Conservation (phyloP, 2,888 invertebrate genomes). For the Dryobota labecula region DNA sequence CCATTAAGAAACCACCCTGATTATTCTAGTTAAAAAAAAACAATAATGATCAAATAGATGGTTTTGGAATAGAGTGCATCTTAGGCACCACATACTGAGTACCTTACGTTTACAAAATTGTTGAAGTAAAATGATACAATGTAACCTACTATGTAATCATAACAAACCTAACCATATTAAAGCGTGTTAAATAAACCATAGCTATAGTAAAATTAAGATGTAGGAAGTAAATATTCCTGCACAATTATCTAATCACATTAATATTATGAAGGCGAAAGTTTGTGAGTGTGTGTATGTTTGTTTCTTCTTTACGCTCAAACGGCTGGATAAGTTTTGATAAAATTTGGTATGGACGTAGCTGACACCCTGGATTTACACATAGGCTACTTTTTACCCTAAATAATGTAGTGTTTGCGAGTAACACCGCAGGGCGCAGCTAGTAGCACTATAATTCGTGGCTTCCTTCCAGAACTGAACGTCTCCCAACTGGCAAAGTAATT, state of each 20-base stretch:
- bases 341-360: too few species aligned
- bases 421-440: too few species aligned
- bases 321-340: too few species aligned
- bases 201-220: background rate
- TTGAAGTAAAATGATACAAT: background rate
- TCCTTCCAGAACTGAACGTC: background rate
- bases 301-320: too few species aligned
- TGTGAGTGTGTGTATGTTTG: too few species aligned
- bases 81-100: background rate
- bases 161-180: background rate
- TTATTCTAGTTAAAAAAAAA: too few species aligned
- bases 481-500: slow-evolving; percentile 18
- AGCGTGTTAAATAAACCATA: background rate
- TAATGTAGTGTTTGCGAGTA: too few species aligned
- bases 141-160: background rate
- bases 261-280: too few species aligned
- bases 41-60: too few species aligned
- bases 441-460: slow-evolving; percentile 5
- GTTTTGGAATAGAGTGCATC: too few species aligned
- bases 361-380: too few species aligned
- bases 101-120: background rate
- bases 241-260: background rate
- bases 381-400: too few species aligned
- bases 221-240: slow-evolving; percentile 9
- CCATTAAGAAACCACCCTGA: slow-evolving; percentile 32